phyloP scores from a whole-genome alignment of 92 coral and sea anemone genomes.

The Anthopleura xanthogrammica region DNA sequence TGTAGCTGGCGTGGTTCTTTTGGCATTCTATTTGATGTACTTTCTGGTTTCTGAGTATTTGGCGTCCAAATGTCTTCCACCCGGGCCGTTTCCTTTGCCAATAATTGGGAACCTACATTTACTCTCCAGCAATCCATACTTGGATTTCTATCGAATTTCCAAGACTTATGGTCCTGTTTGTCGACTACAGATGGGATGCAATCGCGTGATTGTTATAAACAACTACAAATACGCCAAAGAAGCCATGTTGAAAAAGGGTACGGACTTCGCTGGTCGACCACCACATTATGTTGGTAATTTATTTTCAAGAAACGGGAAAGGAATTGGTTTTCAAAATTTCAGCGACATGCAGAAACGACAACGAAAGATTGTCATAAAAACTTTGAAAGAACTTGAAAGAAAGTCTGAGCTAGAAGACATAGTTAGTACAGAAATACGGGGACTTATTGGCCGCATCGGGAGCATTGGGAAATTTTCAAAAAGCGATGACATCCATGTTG shows the following conservation, averaged over 20 bases:
- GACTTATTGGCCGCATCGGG: slow-evolving; percentile 33
- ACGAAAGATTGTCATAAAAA: slow-evolving; percentile 54
- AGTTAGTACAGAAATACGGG: slow-evolving; percentile 49
- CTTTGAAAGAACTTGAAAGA: slow-evolving; percentile 40
- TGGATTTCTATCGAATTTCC: slow-evolving; percentile 53
- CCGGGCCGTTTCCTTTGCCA: slow-evolving; percentile 88
- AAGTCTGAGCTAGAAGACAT: slow-evolving; percentile 34
- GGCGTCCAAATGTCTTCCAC: slow-evolving; percentile 62
- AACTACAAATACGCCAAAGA: slow-evolving; percentile 74
- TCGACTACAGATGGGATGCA: slow-evolving; percentile 65
- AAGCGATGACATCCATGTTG: slow-evolving; percentile 38
- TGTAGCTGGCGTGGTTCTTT: not conserved
- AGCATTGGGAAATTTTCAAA: slow-evolving; percentile 2
- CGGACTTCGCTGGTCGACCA: slow-evolving; percentile 78
- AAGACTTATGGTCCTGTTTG: slow-evolving; percentile 68
- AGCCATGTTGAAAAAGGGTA: slow-evolving; percentile 65
- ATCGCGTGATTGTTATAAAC: slow-evolving; percentile 64
- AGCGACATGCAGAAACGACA: slow-evolving; percentile 58
- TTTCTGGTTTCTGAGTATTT: slow-evolving; percentile 2
- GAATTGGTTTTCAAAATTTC: slow-evolving; percentile 63
- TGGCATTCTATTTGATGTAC: not conserved
- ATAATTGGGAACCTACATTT: slow-evolving; percentile 74
- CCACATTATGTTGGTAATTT: slow-evolving; percentile 58
- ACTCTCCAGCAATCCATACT: slow-evolving; percentile 59
- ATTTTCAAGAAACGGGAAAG: slow-evolving; percentile 55